Conservation (phyloP, 2,888 invertebrate species). For the Meteorus cinctellus region DNA sequence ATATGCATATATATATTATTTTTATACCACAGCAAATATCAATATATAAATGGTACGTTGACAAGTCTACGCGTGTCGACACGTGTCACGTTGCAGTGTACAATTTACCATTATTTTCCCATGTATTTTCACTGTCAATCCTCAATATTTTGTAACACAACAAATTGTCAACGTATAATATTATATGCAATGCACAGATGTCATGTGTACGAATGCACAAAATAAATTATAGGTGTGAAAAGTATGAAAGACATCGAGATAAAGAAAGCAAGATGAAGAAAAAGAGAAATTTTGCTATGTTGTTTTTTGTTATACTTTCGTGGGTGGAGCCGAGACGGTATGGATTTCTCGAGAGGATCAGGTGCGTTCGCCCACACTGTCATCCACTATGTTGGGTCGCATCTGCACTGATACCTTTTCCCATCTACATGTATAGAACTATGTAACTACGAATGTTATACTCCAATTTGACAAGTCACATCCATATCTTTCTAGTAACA, state of each 20-base stretch:
- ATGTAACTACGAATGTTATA: background rate
- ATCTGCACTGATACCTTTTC: conserved; percentile 53
- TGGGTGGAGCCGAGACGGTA: conserved; percentile 49
- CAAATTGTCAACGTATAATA: too few relatives aligned
- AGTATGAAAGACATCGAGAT: too few relatives aligned
- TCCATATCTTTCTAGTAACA: too few relatives aligned
- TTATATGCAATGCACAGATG: too few relatives aligned
- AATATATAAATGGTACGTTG: conserved; percentile 30
- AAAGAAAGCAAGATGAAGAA: too few relatives aligned
- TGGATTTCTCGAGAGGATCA: conserved; percentile 60
- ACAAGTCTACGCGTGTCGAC: conserved; percentile 51
- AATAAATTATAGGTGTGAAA: too few relatives aligned
- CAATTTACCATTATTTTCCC: background rate
- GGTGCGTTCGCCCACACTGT: conserved; percentile 51
- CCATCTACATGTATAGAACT: background rate
- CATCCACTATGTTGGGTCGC: conserved; percentile 43
- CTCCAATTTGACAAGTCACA: background rate
- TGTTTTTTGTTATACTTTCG: background rate
- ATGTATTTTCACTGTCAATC: background rate
- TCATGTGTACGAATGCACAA: too few relatives aligned
- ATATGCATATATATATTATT: conserved; percentile 40
- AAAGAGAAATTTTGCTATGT: background rate
- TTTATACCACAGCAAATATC: conserved; percentile 27
- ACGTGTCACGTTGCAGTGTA: conserved; percentile 44
- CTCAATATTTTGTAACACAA: too few relatives aligned